These are phyloP conservation scores for Rhingia rostrata DNA, from an alignment of 2,888 invertebrate genomes.

Conservation along the genomic window DNA sequence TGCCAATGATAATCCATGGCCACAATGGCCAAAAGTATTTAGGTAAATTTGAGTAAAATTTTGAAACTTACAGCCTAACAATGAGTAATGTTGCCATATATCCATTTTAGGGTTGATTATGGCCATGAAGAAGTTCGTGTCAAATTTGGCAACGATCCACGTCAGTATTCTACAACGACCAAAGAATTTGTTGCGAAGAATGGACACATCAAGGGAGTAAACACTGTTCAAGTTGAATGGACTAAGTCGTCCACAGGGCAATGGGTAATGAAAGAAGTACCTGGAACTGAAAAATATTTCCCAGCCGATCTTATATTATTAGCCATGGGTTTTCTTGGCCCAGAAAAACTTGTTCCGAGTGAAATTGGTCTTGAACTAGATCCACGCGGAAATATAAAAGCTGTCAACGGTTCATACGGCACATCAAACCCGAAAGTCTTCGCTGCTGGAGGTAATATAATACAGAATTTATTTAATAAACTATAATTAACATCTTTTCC, in stretches of 20 bases:
- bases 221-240: slow-evolving; percentile 96
- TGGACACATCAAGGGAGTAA: slow-evolving; percentile 95
- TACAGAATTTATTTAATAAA: background rate
- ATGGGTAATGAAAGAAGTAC: slow-evolving; percentile 96
- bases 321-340: slow-evolving; percentile 99
- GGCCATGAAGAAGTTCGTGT: slow-evolving; percentile 98
- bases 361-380: slow-evolving; percentile 93
- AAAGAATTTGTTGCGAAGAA: slow-evolving; percentile 96
- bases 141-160: slow-evolving; percentile 95
- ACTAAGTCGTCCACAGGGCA: slow-evolving; percentile 94
- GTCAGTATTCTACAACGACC: slow-evolving; percentile 95
- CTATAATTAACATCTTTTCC: slow-evolving; percentile 11
- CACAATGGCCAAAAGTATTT: slow-evolving; percentile 98
- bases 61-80: background rate
- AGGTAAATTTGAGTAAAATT: slow-evolving; percentile 83
- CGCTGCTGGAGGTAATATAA: slow-evolving; percentile 94
- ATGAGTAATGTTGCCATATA: background rate
- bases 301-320: slow-evolving; percentile 95
- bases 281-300: slow-evolving; percentile 90
- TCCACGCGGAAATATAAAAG: slow-evolving; percentile 95
- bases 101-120: slow-evolving; percentile 90
- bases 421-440: slow-evolving; percentile 93
- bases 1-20: slow-evolving; percentile 97
- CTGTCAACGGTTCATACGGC: slow-evolving; percentile 89
- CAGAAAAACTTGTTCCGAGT: slow-evolving; percentile 93